Conservation (phyloP, 2,888 invertebrate species). For the Sinhomidia bicolor region DNA sequence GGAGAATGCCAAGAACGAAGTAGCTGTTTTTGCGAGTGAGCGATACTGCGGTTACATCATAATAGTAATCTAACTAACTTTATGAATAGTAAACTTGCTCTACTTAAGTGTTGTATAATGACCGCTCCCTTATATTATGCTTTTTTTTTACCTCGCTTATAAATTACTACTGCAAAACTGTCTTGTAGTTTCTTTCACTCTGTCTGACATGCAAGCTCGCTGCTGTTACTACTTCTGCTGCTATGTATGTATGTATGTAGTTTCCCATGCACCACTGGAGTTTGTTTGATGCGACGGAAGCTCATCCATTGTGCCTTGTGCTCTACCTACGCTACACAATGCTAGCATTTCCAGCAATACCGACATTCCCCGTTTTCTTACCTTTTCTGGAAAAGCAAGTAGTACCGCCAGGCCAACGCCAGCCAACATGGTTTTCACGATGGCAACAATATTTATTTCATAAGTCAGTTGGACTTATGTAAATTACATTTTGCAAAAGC, state of each 20-base stretch:
- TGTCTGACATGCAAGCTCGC: not conserved
- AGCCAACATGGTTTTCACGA: constrained; percentile 14
- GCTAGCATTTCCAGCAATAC: not conserved
- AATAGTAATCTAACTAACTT: not conserved
- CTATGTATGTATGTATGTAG: too few species aligned
- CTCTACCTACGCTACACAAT: not conserved
- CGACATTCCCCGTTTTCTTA: not conserved
- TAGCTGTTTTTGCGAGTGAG: not conserved
- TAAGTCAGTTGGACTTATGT: constrained; percentile 50
- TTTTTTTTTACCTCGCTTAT: too few species aligned
- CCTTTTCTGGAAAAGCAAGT: not conserved
- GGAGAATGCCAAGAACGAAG: not conserved
- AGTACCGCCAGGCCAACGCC: not conserved
- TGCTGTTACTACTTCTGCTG: too few species aligned
- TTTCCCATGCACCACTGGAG: not conserved
- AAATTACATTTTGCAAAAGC: constrained; percentile 49
- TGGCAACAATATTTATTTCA: constrained; percentile 49
- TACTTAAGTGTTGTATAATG: too few species aligned
- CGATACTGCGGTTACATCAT: not conserved
- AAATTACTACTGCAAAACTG: not conserved
- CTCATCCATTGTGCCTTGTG: too few species aligned
- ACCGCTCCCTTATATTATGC: too few species aligned
- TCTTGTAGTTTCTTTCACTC: not conserved
- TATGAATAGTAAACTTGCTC: too few species aligned
- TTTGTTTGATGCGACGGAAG: constrained; percentile 4